These are phyloP conservation scores for Naja naja DNA, from an alignment of 2,113 vertebrate species.

Conservation along the genomic window DNA sequence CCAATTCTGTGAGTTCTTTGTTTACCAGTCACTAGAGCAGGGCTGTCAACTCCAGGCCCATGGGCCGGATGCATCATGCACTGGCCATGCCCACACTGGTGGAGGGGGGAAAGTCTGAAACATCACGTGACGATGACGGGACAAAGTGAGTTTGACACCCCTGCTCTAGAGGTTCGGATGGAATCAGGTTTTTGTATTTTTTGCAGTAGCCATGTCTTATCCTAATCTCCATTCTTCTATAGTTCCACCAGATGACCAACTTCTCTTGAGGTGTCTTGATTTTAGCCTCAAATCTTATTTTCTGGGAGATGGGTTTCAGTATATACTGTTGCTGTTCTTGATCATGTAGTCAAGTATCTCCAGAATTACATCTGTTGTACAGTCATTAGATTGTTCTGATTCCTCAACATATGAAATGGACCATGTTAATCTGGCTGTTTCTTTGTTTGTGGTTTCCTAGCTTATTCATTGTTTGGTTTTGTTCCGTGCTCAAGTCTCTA, in stretches of 20 bases:
- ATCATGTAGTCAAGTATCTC: background rate
- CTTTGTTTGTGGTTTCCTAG: background rate
- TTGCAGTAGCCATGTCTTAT: background rate
- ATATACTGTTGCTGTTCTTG: background rate
- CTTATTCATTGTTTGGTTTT: background rate
- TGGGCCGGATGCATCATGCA: no score
- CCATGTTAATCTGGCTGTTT: background rate
- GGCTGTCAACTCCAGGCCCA: no score
- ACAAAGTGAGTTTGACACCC: no score
- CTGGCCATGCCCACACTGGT: no score
- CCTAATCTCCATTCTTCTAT: background rate
- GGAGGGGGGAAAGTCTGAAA: no score
- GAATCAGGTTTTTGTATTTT: background rate
- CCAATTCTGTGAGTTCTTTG: background rate
- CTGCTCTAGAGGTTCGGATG: background rate
- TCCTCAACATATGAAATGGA: background rate
- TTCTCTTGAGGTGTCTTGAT: background rate
- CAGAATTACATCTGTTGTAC: background rate
- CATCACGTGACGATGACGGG: no score
- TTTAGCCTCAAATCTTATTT: background rate
- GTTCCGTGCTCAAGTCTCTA: background rate
- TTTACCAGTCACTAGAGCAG: no score
- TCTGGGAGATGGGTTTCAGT: background rate
- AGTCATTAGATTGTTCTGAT: background rate
- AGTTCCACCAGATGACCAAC: background rate